These are phyloP conservation scores for Polydrusus pterygomalis DNA, from an alignment of 2,888 invertebrate species.

Conservation along the genomic window DNA sequence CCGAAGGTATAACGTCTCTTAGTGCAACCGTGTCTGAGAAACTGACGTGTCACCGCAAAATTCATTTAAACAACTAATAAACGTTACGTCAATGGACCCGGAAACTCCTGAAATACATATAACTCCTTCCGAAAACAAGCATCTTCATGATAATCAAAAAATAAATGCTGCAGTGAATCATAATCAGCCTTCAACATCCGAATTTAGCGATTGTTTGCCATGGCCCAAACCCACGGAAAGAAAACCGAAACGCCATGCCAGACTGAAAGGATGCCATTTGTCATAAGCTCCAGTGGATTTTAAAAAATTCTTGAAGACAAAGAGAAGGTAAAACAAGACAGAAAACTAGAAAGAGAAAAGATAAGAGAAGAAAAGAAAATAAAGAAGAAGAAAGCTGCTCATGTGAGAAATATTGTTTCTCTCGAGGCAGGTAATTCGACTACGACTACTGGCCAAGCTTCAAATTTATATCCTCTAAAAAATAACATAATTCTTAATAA, in stretches of 20 bases:
- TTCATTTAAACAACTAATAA: neutral
- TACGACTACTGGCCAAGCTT: neutral
- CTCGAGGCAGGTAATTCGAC: neutral
- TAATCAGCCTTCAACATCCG: neutral
- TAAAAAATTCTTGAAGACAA: neutral
- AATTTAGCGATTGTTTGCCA: constrained; percentile 12
- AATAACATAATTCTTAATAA: constrained; percentile 4
- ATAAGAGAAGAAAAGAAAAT: constrained; percentile 2
- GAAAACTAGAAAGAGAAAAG: neutral
- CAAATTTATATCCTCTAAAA: neutral
- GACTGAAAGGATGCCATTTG: constrained; percentile 18
- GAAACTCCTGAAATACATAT: neutral
- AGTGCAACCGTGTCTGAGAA: constrained; percentile 10
- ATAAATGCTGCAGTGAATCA: neutral
- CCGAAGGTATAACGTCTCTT: constrained; percentile 12
- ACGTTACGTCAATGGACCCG: neutral
- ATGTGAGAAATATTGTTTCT: neutral
- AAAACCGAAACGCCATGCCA: constrained; percentile 22
- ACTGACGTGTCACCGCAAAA: neutral
- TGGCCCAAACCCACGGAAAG: constrained; percentile 29
- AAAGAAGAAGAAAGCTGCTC: neutral
- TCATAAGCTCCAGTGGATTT: neutral
- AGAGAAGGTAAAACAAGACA: neutral
- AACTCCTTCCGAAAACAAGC: neutral
- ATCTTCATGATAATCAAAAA: neutral